Evolutionary conservation across 1,140 invertebrate species (phyloP), one percentile per base, ranked within the genome.

Genomic region (Drosophila arizonae): DNA sequence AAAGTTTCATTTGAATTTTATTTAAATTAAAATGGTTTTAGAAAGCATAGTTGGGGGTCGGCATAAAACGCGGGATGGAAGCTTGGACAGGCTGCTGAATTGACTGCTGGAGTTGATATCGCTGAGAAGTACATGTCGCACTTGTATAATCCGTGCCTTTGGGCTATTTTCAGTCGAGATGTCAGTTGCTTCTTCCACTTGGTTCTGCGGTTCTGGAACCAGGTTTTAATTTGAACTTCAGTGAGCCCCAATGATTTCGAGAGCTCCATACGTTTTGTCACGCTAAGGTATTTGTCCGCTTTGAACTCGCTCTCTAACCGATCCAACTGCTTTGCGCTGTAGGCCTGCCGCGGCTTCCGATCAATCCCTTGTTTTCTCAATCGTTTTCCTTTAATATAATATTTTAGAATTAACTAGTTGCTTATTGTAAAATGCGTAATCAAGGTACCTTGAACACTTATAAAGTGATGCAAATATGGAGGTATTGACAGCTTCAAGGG

Each of bases 111-210:
- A 15, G 54, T 17, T 21, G 65, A 48, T 43, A 69, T 57, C 33
- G 56, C 51, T 17, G 76, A 58, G 13, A 77, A 17, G 63, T 72
- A 72, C 28, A 79, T 61, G 15, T 50, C 93, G 0, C 94, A 93
- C 33, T 95, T 93, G 79, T 96, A 95, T 6, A 97, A 77, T 0
- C 96, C 96, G 84, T 97, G 96, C n/a, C 96, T 92, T 75, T 97
- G 96, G 0, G 96, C 96, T 81, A 97, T 96, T 92, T 98, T 97
- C 54, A 98, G 92, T 2, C 96, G 92, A 0, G 97, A 97, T 1
- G 97, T 97, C 74, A 98, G 91, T 80, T 99, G 97, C 85, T 99
- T 99, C 92, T 99, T 98, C 97, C 97, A 98, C 88, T 99, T 99
- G 1, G 97, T 99, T 68, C 97, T 93, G 55, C 97, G 93, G 92